Percentiles rank a stretch among this genome's conserved stretches.
Conservation (phyloP, 2,113 vertebrate genomes). For the Siniperca knerii region DNA sequence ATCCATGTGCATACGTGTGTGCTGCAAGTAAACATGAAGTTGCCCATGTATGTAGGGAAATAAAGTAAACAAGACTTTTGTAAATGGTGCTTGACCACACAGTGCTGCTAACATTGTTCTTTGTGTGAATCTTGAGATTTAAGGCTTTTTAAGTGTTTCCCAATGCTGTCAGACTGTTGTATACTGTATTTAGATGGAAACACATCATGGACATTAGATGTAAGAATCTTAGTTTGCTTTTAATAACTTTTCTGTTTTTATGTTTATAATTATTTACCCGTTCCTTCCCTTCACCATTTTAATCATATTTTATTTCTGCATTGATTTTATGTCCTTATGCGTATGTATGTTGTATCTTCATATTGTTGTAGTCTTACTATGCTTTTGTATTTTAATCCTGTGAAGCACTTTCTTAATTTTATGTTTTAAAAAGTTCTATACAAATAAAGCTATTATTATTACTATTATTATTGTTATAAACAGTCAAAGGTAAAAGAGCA, state of each 20-base stretch:
- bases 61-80: background rate
- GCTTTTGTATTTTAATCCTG: background rate
- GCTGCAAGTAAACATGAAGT: conserved; percentile 21
- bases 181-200: background rate
- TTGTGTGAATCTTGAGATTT: conserved; percentile 1
- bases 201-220: background rate
- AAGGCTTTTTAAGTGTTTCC: background rate
- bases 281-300: background rate
- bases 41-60: background rate
- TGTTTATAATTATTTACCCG: background rate
- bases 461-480: background rate
- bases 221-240: background rate
- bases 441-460: background rate
- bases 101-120: background rate
- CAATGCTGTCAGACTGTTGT: background rate
- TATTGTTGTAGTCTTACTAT: background rate
- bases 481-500: background rate
- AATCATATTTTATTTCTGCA: background rate
- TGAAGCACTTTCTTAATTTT: background rate
- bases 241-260: background rate
- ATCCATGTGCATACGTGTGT: conserved; percentile 13
- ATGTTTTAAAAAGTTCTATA: background rate
- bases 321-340: background rate
- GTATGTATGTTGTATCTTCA: background rate
- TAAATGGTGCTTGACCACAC: background rate